Base-by-base conservation (phyloP, 1,140 invertebrate genomes). In the Procambarus virginalis region DNA sequence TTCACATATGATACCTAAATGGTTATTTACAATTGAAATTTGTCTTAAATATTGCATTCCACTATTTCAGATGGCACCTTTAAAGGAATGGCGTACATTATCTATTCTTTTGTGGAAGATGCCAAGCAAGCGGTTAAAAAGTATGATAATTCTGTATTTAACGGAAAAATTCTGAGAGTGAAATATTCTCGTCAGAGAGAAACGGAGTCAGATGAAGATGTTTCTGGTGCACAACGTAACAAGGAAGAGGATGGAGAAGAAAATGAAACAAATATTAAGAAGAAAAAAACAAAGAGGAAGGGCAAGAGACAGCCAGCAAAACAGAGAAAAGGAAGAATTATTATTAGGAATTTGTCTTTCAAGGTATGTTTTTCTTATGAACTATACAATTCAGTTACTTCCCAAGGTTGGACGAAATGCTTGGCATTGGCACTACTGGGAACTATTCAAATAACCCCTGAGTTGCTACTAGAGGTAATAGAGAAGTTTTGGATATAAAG, bases 311-410 rank as follows among this genome's bases (percentile, higher is more conserved):
- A 60, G 14, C 20, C 45, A 55, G 6, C 58, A 60, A 60, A n/a
- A 80, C 46, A 80, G 20, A 87, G 78, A 20, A 70, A 87, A 34
- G 85, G 85, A 34, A 87, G 85, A 87, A 73, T 87, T 80, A 87
- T 87, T 58, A 80, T 87, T 9, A 82, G 86, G 55, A 83, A 83
- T 68, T 68, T 87, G 22, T 87, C 85, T 46, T 87, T 87, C 22
- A 79, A 87, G 85, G 85, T 68, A 87, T 20, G 58, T 81, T 60
- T 60, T n/a, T 10, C 45, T 68, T 22, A 45, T 82, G 9, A 76
- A 34, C 34, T 34, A 34, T 34, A 34, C 34, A 34, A 34, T 34
- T 34, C 34, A 34, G 34, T 34, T 34, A 34, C 34, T 34, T 34
- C 34, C 34, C 34, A 34, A 34, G 34, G 34, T 34, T 34, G 34